Evolutionary conservation across 2,888 invertebrate species (phyloP).

Genomic region (Mesorhabditis sp.): DNA sequence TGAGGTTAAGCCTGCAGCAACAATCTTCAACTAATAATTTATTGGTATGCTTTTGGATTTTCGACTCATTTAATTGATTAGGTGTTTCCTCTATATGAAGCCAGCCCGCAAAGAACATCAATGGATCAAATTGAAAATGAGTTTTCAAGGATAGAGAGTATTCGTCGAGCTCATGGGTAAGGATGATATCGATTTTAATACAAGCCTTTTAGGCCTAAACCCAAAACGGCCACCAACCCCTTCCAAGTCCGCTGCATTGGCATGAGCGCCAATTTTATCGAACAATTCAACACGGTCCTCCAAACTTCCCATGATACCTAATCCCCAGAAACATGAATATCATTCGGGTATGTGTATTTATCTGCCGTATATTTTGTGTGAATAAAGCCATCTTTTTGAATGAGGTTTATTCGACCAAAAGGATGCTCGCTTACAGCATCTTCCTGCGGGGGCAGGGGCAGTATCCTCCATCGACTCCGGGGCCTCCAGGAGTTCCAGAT

Average conservation of each 20-base stretch:
- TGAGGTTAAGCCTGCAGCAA: slow-evolving; percentile 47
- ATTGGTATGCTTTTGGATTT: slow-evolving; percentile 7
- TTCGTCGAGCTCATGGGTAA: slow-evolving; percentile 35
- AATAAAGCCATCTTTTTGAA: not conserved
- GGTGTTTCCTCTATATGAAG: slow-evolving; percentile 36
- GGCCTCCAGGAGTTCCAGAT: slow-evolving; percentile 18
- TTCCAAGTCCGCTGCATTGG: slow-evolving; percentile 44
- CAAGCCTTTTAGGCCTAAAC: slow-evolving; percentile 17
- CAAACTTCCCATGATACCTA: not conserved
- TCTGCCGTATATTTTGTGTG: not conserved
- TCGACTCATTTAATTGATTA: slow-evolving; percentile 1
- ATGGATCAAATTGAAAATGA: slow-evolving; percentile 37
- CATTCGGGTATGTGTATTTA: not conserved
- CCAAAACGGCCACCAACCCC: slow-evolving; percentile 29
- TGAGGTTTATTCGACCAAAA: not conserved
- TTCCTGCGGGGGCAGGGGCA: slow-evolving; percentile 14
- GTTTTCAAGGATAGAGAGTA: slow-evolving; percentile 32
- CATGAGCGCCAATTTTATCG: slow-evolving; percentile 42
- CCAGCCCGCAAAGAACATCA: slow-evolving; percentile 32
- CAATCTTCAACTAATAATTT: slow-evolving; percentile 27
- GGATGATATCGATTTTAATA: not conserved
- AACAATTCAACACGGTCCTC: slow-evolving; percentile 15
- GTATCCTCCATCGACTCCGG: slow-evolving; percentile 18
- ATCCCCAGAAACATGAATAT: not conserved
- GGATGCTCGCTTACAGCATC: not conserved